Percentiles rank a stretch among this genome's conserved stretches.
Evolutionary conservation across 2,797 vertebrate genomes (phyloP).

Genomic region (Psittacula echo): DNA sequence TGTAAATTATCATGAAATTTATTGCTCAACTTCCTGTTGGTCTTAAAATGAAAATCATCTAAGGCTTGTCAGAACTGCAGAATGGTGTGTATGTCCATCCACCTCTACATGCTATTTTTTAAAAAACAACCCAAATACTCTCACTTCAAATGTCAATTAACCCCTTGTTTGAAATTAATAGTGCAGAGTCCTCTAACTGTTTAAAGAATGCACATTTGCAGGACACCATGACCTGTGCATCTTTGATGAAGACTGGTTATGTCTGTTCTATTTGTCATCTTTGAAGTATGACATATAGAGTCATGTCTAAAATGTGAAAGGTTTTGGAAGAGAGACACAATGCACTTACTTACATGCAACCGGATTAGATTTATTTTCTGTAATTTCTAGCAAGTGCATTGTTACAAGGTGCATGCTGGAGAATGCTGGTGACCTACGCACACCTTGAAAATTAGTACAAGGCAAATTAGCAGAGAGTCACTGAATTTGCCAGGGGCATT

Average conservation of each 20-base stretch:
- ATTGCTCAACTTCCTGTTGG: background rate
- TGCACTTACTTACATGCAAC: background rate
- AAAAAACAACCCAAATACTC: background rate
- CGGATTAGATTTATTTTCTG: background rate
- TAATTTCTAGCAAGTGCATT: background rate
- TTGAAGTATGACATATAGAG: background rate
- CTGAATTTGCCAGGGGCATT: conserved; percentile 26
- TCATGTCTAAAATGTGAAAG: background rate
- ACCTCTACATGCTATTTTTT: background rate
- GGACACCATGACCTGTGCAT: background rate
- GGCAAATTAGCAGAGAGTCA: conserved; percentile 35
- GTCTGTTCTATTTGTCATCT: background rate
- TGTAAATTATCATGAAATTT: background rate
- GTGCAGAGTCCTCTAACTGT: background rate
- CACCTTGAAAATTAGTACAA: conserved; percentile 56
- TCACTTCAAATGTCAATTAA: background rate
- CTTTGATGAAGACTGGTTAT: background rate
- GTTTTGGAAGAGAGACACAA: background rate
- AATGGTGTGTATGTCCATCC: background rate
- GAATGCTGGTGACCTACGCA: background rate
- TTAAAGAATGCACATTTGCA: background rate
- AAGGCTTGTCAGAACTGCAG: background rate
- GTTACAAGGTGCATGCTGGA: background rate
- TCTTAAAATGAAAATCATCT: background rate
- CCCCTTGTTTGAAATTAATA: background rate